These are phyloP conservation scores for Meta bourneti DNA, from an alignment of 2,888 invertebrate species.

Conservation along the genomic window DNA sequence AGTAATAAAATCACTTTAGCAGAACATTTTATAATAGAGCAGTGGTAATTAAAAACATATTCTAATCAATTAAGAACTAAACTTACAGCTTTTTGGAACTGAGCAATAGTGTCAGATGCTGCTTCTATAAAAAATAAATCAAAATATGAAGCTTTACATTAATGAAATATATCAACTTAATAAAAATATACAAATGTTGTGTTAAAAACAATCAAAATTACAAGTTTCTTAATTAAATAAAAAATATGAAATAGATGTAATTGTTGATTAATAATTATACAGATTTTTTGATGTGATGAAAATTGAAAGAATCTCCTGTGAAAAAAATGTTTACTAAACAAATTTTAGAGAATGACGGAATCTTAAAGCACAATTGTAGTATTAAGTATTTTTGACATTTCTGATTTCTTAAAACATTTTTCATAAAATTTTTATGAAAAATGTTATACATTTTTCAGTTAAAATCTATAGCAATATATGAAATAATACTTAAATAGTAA, in stretches of 20 bases:
- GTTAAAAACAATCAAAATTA: too few species aligned
- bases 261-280: too few species aligned
- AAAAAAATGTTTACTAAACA: neutral
- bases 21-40: neutral
- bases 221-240: too few species aligned
- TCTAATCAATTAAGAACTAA: neutral
- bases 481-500: neutral
- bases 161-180: too few species aligned
- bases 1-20: too few species aligned
- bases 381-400: neutral
- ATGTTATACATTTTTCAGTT: too few species aligned
- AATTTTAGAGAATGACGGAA: neutral
- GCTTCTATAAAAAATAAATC: conserved; percentile 49
- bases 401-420: neutral
- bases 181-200: too few species aligned
- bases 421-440: too few species aligned
- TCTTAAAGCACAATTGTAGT: neutral
- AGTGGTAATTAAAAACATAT: neutral
- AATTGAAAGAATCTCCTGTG: too few species aligned
- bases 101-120: conserved; percentile 43
- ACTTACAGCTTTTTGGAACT: conserved; percentile 75
- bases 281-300: too few species aligned
- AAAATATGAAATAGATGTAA: too few species aligned
- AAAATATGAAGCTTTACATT: neutral
- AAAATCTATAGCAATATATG: neutral